phyloP scores from a whole-genome alignment of 2,888 invertebrate genomes.

The Cerceris rybyensis region DNA sequence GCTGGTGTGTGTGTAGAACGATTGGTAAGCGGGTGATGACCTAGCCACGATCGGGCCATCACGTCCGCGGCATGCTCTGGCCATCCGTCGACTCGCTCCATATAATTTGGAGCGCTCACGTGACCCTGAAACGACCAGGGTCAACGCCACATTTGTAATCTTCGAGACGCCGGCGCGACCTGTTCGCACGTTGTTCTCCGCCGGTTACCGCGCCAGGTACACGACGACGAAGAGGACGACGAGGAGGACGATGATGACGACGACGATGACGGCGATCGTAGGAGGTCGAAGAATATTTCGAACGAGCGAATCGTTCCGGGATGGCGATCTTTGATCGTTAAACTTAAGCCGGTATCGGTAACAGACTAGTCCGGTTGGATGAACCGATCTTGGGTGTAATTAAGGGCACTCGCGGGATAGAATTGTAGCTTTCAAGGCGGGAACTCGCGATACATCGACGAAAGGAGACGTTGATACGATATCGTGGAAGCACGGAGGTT shows the following conservation, averaged over 20 bases:
- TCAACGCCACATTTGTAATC: conserved; percentile 80
- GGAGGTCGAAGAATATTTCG: too few species aligned
- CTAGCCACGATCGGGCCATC: conserved; percentile 73
- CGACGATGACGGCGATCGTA: neutral
- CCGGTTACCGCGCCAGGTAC: conserved; percentile 66
- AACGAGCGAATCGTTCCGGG: too few species aligned
- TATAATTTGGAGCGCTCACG: conserved; percentile 80
- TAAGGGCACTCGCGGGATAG: conserved; percentile 7
- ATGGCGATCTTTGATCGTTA: too few species aligned
- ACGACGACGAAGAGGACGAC: conserved; percentile 60
- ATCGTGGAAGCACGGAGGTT: conserved; percentile 30
- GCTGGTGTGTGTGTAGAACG: conserved; percentile 53
- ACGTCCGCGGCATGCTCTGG: conserved; percentile 73
- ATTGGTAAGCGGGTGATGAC: conserved; percentile 73
- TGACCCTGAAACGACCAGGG: conserved; percentile 78
- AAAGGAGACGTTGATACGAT: conserved; percentile 32
- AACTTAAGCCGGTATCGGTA: neutral
- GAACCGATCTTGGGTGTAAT: neutral
- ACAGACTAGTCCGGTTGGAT: neutral
- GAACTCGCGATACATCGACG: neutral
- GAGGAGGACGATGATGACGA: neutral
- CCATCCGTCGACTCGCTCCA: conserved; percentile 76
- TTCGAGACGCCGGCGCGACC: conserved; percentile 77
- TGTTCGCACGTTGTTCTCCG: conserved; percentile 77
- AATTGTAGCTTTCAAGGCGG: conserved; percentile 24